These are phyloP conservation scores for Mythimna vitellina DNA, from an alignment of 2,888 invertebrate species.

Conservation along the genomic window DNA sequence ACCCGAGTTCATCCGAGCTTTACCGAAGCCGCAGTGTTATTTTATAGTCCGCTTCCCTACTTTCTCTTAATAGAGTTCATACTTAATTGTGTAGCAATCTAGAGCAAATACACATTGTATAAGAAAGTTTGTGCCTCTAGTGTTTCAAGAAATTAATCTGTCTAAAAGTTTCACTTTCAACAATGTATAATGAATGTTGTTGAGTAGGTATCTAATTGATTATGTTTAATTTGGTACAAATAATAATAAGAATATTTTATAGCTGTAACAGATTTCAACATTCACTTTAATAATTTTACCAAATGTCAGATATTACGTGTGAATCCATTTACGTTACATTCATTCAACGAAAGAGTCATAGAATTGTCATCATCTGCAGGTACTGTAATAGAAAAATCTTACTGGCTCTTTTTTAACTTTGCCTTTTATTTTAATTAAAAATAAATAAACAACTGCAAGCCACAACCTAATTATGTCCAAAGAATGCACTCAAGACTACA, in stretches of 20 bases:
- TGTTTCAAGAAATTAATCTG: constrained; percentile 14
- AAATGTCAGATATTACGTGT: neutral
- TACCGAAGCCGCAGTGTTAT: constrained; percentile 19
- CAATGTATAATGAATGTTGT: neutral
- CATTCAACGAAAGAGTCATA: neutral
- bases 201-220: constrained; percentile 3
- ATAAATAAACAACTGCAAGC: neutral
- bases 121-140: constrained; percentile 13
- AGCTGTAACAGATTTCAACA: neutral
- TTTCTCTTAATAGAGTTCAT: constrained; percentile 37
- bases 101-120: constrained; percentile 34
- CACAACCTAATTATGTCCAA: constrained; percentile 19
- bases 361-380: neutral
- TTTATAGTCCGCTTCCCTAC: constrained; percentile 24
- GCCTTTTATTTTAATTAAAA: neutral
- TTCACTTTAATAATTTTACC: neutral
- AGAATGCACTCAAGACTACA: constrained; percentile 48
- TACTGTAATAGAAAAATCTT: neutral
- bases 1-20: constrained; percentile 34
- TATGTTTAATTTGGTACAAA: neutral
- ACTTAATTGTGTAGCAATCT: constrained; percentile 25
- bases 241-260: neutral
- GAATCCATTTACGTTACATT: neutral
- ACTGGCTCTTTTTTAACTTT: neutral
- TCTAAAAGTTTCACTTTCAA: constrained; percentile 24